Conservation (phyloP, 2,888 invertebrate species). For the Coleophora deauratella region DNA sequence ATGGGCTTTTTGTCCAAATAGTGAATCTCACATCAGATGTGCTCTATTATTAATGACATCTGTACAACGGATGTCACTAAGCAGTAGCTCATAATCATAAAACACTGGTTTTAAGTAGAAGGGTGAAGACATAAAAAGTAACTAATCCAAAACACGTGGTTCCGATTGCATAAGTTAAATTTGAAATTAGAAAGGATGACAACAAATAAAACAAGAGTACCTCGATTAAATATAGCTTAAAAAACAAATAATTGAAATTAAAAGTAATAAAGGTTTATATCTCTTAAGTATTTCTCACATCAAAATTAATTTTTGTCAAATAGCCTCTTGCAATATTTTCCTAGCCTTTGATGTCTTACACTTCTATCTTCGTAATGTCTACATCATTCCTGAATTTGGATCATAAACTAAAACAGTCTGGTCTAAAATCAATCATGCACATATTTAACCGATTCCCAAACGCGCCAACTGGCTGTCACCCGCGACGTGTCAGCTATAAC, state of each 20-base stretch:
- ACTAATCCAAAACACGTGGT: too few species aligned
- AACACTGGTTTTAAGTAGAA: constrained; percentile 14
- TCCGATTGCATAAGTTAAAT: background rate
- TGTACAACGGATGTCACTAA: constrained; percentile 55
- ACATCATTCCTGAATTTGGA: constrained; percentile 5
- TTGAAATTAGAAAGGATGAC: too few species aligned
- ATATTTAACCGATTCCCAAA: constrained; percentile 53
- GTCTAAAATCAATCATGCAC: constrained; percentile 44
- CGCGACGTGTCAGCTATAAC: constrained; percentile 60
- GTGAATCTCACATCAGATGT: constrained; percentile 66
- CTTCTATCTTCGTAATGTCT: background rate
- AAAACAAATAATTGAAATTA: too few species aligned
- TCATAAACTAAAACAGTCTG: background rate
- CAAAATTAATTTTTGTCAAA: too few species aligned
- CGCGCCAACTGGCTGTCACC: constrained; percentile 63
- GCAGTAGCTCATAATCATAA: constrained; percentile 48
- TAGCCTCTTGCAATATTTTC: too few species aligned
- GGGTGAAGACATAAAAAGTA: too few species aligned
- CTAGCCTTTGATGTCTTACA: too few species aligned
- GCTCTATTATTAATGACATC: constrained; percentile 72
- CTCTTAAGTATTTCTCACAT: too few species aligned
- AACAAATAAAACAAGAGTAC: background rate
- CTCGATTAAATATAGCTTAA: background rate
- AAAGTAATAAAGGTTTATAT: too few species aligned
- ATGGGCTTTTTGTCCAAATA: constrained; percentile 64